Base-by-base conservation (phyloP, 2,888 invertebrate species). In the Meganola albula region DNA sequence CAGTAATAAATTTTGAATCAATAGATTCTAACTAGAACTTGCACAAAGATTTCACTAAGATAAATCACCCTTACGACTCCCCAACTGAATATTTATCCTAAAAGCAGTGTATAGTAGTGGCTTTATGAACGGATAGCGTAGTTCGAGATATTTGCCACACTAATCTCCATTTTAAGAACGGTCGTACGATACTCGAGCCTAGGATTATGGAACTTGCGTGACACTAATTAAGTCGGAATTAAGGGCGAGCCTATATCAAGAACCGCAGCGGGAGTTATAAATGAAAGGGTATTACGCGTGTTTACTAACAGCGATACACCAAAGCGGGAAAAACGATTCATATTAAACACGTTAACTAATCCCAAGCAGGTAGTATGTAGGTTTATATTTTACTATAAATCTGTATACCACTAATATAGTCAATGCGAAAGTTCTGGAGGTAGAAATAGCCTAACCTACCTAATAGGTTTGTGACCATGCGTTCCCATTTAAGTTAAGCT, bases 151-250 rank as follows among this genome's bases (percentile, higher is more conserved):
- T 80, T 82, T 75, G 74, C 76, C 73, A 58, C 64, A 74, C 79
- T 85, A 84, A 84, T 85, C 84, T 83, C 83, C 82, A 83, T 84
- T 85, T 85, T 82, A 85, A 84, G 84, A 83, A 83, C 83, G 79
- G 82, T 76, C 74, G 79, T 78, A 67, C 74, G 69, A 77, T 74
- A 71, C 74, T 69, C 74, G 63, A 80, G 79, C 83, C 84, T 78
- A 67, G 84, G 84, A 85, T 85, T 85, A 85, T 63, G 74, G 79
- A 82, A 82, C 83, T 83, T 84, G 84, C 84, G 83, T 85, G 84
- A 82, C 79, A 82, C 83, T 84, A 84, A 85, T 85, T 84, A 83
- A 84, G 82, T 80, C 67, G 83, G 85, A 75, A 84, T 84, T 84
- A 84, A 74, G 79, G 74, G 68, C 77, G 67, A 76, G 75, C 78